Percentiles rank a stretch among this genome's conserved stretches.
Evolutionary conservation across 2,888 invertebrate species (phyloP).

Genomic region (Atethmia centrago): DNA sequence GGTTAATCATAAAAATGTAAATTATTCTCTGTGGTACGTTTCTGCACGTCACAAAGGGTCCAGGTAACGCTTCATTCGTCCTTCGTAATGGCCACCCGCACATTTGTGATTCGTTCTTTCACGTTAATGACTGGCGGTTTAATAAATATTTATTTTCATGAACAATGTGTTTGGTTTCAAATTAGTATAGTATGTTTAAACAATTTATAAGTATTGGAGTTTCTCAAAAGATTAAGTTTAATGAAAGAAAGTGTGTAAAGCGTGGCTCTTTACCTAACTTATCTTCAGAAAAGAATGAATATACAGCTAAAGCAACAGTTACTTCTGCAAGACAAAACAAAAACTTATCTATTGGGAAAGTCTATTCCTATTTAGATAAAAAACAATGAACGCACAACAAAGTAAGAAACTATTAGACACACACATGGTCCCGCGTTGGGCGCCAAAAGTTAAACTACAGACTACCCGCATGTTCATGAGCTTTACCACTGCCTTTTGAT

Average conservation of each 20-base stretch:
- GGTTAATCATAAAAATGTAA: conserved; percentile 76
- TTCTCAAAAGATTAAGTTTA: neutral
- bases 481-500: conserved; percentile 21
- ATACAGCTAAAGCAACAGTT: neutral
- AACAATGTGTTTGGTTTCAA: conserved; percentile 1
- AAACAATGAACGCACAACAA: conserved; percentile 36
- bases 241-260: neutral
- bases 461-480: conserved; percentile 9
- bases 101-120: conserved; percentile 71
- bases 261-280: neutral
- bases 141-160: conserved; percentile 55
- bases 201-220: neutral
- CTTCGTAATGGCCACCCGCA: conserved; percentile 66
- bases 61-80: conserved; percentile 73
- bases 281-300: neutral
- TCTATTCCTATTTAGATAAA: conserved; percentile 4
- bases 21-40: conserved; percentile 71
- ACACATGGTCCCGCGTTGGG: conserved; percentile 63
- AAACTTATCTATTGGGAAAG: neutral
- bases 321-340: neutral
- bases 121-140: conserved; percentile 67
- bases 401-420: conserved; percentile 49
- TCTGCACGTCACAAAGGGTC: conserved; percentile 67
- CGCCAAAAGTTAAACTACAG: conserved; percentile 57
- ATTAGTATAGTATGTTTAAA: neutral